phyloP scores from a whole-genome alignment of 1,140 invertebrate species.

The Drosophila suzukii region DNA sequence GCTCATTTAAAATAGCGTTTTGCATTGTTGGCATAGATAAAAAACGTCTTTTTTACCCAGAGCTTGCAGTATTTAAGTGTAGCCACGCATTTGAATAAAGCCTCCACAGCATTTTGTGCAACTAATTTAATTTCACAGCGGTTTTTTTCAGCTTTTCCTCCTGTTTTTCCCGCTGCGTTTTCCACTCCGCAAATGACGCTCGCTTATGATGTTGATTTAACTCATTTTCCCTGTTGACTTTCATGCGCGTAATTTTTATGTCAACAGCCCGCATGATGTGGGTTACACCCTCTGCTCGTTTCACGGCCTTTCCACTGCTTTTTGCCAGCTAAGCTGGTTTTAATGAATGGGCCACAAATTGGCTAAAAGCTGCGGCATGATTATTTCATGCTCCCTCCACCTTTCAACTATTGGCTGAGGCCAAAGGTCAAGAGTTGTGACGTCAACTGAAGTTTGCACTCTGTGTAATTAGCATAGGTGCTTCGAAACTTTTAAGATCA shows the following conservation, averaged over 20 bases:
- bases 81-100: constrained; percentile 23
- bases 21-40: constrained; percentile 3
- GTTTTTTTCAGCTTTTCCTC: constrained; percentile 4
- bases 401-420: constrained; percentile 11
- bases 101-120: constrained; percentile 35
- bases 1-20: constrained; percentile 5
- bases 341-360: constrained; percentile 76
- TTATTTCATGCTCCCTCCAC: constrained; percentile 21
- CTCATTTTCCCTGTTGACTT: constrained; percentile 79
- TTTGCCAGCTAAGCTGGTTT: constrained; percentile 76
- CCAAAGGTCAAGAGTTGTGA: constrained; percentile 29
- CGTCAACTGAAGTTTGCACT: constrained; percentile 3
- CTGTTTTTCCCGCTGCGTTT: constrained; percentile 1
- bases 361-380: constrained; percentile 34
- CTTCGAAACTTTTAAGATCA: constrained; percentile 19
- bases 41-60: constrained; percentile 9
- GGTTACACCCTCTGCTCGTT: constrained; percentile 12
- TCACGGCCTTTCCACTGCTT: constrained; percentile 18
- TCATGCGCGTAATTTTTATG: constrained; percentile 80
- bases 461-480: constrained; percentile 15
- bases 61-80: constrained; percentile 10
- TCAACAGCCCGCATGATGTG: constrained; percentile 64
- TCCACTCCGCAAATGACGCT: constrained; percentile 36
- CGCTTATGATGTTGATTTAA: constrained; percentile 70
- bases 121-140: constrained; percentile 55